A percentile compares a stretch with the other conserved stretches of the same genome.
These are phyloP conservation scores for Tiliacea aurago DNA, from an alignment of 2,888 invertebrate species.

Conservation along the genomic window DNA sequence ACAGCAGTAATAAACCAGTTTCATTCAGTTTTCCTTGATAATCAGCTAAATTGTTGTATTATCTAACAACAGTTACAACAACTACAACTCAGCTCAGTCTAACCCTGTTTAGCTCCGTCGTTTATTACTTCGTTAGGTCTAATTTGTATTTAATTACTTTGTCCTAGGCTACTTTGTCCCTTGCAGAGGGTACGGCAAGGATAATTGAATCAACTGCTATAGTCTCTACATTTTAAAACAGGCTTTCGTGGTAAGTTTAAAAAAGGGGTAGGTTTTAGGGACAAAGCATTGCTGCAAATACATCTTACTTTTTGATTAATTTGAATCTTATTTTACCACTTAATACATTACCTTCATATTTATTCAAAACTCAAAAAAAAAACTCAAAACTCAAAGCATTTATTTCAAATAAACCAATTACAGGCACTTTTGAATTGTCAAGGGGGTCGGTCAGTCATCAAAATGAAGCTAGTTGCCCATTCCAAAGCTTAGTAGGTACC, in stretches of 20 bases:
- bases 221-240: constrained; percentile 19
- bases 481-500: too few species aligned
- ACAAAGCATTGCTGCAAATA: neutral
- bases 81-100: constrained; percentile 7
- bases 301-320: neutral
- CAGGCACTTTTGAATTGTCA: too few species aligned
- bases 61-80: constrained; percentile 6
- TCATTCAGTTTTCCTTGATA: neutral
- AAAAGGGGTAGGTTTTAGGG: constrained; percentile 3
- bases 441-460: too few species aligned
- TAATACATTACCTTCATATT: too few species aligned
- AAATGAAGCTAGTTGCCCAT: too few species aligned
- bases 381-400: too few species aligned
- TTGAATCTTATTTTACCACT: too few species aligned
- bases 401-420: too few species aligned
- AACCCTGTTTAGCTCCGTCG: constrained; percentile 1
- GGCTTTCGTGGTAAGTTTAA: neutral
- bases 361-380: too few species aligned
- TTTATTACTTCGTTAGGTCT: constrained; percentile 41
- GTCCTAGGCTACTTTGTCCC: constrained; percentile 30
- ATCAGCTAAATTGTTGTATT: neutral
- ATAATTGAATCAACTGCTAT: constrained; percentile 29
- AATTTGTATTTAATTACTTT: constrained; percentile 53
- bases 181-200: constrained; percentile 26
- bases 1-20: neutral